Percentiles rank a stretch among this genome's conserved stretches.
phyloP scores from a whole-genome alignment of 2,888 invertebrate genomes.

The Alloscopus bannaensis region DNA sequence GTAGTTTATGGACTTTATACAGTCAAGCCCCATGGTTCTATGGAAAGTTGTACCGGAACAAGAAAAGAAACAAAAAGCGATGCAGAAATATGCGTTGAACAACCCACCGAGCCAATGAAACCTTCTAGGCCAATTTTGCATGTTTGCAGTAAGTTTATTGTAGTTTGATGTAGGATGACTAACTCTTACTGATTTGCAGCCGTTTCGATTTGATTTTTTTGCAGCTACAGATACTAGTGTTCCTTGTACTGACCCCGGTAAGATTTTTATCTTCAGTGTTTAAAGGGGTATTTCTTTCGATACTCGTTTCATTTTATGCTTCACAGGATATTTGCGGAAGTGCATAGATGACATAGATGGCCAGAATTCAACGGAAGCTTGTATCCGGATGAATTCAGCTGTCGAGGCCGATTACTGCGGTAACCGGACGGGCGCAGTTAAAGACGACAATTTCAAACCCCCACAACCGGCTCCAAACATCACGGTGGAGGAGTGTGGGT shows the following conservation, averaged over 20 bases:
- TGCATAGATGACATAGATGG: neutral
- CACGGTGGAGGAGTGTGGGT: neutral
- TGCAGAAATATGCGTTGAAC: constrained; percentile 26
- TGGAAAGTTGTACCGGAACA: constrained; percentile 3
- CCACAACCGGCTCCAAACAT: neutral
- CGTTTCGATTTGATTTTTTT: neutral
- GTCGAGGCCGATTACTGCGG: neutral
- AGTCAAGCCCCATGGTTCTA: constrained; percentile 19
- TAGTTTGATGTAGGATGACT: neutral
- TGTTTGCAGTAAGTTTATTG: neutral
- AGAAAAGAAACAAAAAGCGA: neutral
- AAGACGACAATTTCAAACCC: neutral
- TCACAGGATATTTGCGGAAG: neutral
- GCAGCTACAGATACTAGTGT: neutral
- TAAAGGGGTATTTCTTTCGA: too few species aligned
- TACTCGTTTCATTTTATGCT: too few species aligned
- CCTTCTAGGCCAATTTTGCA: neutral
- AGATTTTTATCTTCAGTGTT: too few species aligned
- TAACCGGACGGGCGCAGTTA: neutral
- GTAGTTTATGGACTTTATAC: constrained; percentile 60
- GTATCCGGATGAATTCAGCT: neutral
- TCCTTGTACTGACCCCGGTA: neutral
- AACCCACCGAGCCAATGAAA: constrained; percentile 1
- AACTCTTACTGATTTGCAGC: neutral
- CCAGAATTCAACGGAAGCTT: neutral